Percentiles rank a stretch among this genome's conserved stretches.
These are phyloP conservation scores for Chrysotoxum bicinctum DNA, from an alignment of 2,888 invertebrate species.

Conservation along the genomic window DNA sequence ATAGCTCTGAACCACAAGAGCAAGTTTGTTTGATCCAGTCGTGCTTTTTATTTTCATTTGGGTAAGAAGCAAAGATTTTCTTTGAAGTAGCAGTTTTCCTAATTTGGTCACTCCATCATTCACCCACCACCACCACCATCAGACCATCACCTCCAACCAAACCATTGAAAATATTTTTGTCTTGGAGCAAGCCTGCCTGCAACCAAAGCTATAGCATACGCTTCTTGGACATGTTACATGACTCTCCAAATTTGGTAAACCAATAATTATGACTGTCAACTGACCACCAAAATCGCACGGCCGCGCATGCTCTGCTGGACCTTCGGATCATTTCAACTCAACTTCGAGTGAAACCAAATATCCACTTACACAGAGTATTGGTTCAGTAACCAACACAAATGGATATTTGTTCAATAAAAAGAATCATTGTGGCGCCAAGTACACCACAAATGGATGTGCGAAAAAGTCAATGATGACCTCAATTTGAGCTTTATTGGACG, in stretches of 20 bases:
- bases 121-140: slow-evolving; percentile 40
- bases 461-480: slow-evolving; percentile 65
- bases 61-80: not conserved
- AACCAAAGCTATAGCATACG: slow-evolving; percentile 37
- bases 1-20: no score
- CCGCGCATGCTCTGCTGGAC: slow-evolving; percentile 39
- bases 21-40: no score
- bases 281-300: slow-evolving; percentile 67
- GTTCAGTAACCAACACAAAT: slow-evolving; percentile 4
- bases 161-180: slow-evolving; percentile 11
- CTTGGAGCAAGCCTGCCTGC: not conserved
- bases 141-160: not conserved
- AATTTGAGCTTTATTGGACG: slow-evolving; percentile 40
- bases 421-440: slow-evolving; percentile 48
- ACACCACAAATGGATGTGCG: slow-evolving; percentile 57
- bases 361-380: slow-evolving; percentile 22
- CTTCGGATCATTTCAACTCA: slow-evolving; percentile 47
- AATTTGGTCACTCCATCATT: slow-evolving; percentile 48
- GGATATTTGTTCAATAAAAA: not conserved
- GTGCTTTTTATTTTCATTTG: not conserved
- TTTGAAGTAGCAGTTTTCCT: slow-evolving; percentile 34
- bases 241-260: slow-evolving; percentile 69
- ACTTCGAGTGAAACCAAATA: slow-evolving; percentile 15
- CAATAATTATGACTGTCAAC: slow-evolving; percentile 73
- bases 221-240: slow-evolving; percentile 67